Percentiles rank a stretch among this genome's conserved stretches.
phyloP scores from a whole-genome alignment of 1,140 invertebrate genomes.

The Diploscapter pachys region DNA sequence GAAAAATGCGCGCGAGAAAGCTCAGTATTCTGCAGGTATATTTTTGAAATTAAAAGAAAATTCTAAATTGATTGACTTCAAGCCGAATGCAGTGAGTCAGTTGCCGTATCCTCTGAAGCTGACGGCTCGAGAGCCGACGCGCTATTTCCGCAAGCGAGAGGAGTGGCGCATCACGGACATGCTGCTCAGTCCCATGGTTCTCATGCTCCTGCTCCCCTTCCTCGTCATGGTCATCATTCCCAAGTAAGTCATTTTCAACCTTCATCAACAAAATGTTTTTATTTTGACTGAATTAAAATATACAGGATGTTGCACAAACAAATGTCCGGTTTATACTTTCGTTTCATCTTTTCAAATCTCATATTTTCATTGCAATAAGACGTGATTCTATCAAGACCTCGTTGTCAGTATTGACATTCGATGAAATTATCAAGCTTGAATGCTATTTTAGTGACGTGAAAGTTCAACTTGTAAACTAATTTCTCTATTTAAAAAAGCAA shows the following conservation, averaged over 20 bases:
- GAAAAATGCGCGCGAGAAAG: conserved; percentile 88
- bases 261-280: too few relatives aligned
- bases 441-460: too few relatives aligned
- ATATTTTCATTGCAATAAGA: too few relatives aligned
- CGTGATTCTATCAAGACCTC: too few relatives aligned
- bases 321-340: too few relatives aligned
- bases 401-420: too few relatives aligned
- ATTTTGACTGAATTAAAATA: too few relatives aligned
- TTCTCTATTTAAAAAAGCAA: too few relatives aligned
- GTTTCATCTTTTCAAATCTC: too few relatives aligned
- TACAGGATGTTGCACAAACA: too few relatives aligned
- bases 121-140: conserved; percentile 51
- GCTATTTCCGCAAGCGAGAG: conserved; percentile 56
- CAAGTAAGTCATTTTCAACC: conserved; percentile 46
- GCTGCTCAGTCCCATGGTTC: conserved; percentile 60
- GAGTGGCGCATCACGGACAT: conserved; percentile 58
- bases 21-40: conserved; percentile 88
- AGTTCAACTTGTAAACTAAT: too few relatives aligned
- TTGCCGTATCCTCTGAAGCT: conserved; percentile 52
- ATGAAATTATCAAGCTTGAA: too few relatives aligned
- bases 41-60: not conserved
- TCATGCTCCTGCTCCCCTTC: conserved; percentile 63
- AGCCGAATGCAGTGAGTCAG: conserved; percentile 50
- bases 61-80: not conserved
- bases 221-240: conserved; percentile 62